These are phyloP conservation scores for Drosophila kanekoi DNA, from an alignment of 2,888 invertebrate genomes.

Conservation along the genomic window DNA sequence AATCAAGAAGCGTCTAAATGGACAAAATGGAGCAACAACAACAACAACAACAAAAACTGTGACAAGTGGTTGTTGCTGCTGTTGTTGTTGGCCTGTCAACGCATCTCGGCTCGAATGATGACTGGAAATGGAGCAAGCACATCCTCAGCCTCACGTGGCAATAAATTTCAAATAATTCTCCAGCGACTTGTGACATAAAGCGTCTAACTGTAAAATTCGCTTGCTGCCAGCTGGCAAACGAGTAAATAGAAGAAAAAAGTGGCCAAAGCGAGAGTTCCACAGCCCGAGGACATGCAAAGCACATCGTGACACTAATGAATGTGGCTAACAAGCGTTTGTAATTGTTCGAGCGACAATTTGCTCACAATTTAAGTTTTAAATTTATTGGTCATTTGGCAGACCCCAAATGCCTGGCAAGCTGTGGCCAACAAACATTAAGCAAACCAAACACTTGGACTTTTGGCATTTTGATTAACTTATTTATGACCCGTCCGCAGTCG, in stretches of 20 bases:
- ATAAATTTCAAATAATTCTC: slow-evolving; percentile 69
- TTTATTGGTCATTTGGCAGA: slow-evolving; percentile 38
- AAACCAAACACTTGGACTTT: slow-evolving; percentile 38
- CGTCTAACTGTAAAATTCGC: slow-evolving; percentile 47
- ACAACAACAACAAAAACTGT: slow-evolving; percentile 11
- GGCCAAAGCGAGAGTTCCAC: slow-evolving; percentile 1
- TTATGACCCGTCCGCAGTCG: slow-evolving; percentile 48
- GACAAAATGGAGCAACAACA: slow-evolving; percentile 74
- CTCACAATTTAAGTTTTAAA: slow-evolving; percentile 46
- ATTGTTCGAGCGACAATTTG: slow-evolving; percentile 70
- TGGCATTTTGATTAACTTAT: slow-evolving; percentile 73
- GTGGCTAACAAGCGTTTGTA: slow-evolving; percentile 52
- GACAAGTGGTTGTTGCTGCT: slow-evolving; percentile 35
- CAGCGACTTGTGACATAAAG: slow-evolving; percentile 59
- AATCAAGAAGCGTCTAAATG: slow-evolving; percentile 77
- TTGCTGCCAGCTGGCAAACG: slow-evolving; percentile 34
- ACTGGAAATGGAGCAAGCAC: slow-evolving; percentile 71
- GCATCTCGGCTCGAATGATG: slow-evolving; percentile 60
- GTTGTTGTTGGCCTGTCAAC: slow-evolving; percentile 62
- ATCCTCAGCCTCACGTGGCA: slow-evolving; percentile 65
- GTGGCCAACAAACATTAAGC: slow-evolving; percentile 27
- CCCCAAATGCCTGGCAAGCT: slow-evolving; percentile 49
- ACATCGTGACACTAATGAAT: slow-evolving; percentile 66
- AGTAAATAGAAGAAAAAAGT: slow-evolving; percentile 27
- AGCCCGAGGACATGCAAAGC: slow-evolving; percentile 61